These are phyloP conservation scores for Ophion ellenae DNA, from an alignment of 2,888 invertebrate genomes.

Conservation along the genomic window DNA sequence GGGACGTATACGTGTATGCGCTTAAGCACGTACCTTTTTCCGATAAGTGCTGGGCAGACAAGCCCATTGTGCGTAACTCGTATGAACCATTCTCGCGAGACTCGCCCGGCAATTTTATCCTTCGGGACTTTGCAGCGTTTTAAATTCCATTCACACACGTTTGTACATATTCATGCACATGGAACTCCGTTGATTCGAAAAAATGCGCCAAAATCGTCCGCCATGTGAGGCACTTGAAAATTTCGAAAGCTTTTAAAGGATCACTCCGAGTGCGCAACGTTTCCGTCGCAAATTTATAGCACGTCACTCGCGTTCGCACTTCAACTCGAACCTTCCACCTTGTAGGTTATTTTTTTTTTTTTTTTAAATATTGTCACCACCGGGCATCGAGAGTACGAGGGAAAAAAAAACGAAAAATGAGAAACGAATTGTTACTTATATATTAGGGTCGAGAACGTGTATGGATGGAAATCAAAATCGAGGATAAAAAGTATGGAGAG, in stretches of 20 bases:
- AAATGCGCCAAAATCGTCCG: slow-evolving; percentile 11
- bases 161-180: neutral
- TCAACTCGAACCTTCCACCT: neutral
- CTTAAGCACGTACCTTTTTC: slow-evolving; percentile 79
- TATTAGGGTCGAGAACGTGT: neutral
- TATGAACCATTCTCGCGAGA: slow-evolving; percentile 79
- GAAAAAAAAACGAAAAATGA: too few relatives aligned
- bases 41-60: slow-evolving; percentile 83
- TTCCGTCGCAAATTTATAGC: neutral
- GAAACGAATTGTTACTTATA: too few relatives aligned
- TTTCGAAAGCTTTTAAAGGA: slow-evolving; percentile 50
- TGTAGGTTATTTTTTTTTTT: too few relatives aligned
- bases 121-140: slow-evolving; percentile 23
- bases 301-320: slow-evolving; percentile 13
- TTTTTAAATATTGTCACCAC: too few relatives aligned
- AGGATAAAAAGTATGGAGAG: neutral
- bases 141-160: slow-evolving; percentile 17
- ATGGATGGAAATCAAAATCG: neutral
- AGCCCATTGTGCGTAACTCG: slow-evolving; percentile 83
- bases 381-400: too few relatives aligned
- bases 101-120: slow-evolving; percentile 40
- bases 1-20: slow-evolving; percentile 13
- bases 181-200: neutral
- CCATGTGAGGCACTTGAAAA: neutral
- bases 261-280: slow-evolving; percentile 24